Percentiles rank a stretch among this genome's conserved stretches.
Conservation (phyloP, 2,113 vertebrate genomes). For the Mystacornis crossleyi region DNA sequence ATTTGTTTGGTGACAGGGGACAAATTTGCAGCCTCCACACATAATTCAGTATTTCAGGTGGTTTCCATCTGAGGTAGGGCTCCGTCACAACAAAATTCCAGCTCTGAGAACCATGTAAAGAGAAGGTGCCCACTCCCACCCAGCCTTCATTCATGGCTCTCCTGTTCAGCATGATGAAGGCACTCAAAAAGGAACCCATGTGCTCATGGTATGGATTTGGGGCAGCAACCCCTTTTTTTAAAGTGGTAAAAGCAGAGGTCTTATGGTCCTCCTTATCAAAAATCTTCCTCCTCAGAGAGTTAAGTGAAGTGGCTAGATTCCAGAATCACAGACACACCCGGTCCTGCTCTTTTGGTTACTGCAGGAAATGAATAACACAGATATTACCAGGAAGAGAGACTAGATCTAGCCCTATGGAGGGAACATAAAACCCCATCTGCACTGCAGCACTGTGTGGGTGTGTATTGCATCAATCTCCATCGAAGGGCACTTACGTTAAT, state of each 20-base stretch:
- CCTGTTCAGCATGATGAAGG: neutral
- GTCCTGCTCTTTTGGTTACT: neutral
- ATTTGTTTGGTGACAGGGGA: neutral
- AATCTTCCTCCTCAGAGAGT: neutral
- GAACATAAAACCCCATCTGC: neutral
- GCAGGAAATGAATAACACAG: neutral
- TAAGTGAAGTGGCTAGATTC: neutral
- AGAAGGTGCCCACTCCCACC: neutral
- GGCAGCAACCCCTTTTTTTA: neutral
- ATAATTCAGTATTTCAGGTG: slow-evolving; percentile 32
- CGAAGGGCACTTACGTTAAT: neutral
- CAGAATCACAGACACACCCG: neutral
- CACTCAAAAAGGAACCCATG: accelerated
- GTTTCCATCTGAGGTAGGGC: neutral
- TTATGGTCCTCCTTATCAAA: neutral
- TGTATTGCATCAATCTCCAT: neutral
- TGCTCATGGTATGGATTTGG: neutral
- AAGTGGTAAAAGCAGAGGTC: neutral
- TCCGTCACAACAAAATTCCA: neutral
- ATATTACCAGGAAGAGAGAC: neutral
- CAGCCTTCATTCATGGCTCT: neutral
- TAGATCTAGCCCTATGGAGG: neutral
- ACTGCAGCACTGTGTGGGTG: accelerated
- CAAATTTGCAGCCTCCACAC: neutral
- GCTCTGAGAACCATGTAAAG: neutral